These are phyloP conservation scores for Neopelma chrysocephalum DNA, from an alignment of 2,797 vertebrate species.

Conservation along the genomic window DNA sequence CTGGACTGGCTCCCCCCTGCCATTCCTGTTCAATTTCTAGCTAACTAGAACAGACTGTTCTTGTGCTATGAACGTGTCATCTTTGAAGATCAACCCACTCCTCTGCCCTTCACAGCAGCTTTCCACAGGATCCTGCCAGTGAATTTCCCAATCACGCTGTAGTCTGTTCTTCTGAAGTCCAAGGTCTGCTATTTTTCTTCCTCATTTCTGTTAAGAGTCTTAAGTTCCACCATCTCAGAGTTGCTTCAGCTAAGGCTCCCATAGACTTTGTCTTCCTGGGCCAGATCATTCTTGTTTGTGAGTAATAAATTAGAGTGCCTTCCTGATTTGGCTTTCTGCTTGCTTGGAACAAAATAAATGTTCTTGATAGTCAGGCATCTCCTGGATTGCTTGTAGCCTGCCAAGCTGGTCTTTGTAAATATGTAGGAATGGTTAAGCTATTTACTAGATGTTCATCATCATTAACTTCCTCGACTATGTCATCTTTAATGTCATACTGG, in stretches of 20 bases:
- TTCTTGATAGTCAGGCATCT: background rate
- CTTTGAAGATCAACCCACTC: constrained; percentile 1
- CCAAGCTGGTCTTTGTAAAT: background rate
- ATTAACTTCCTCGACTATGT: background rate
- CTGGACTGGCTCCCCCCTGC: background rate
- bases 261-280: background rate
- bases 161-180: background rate
- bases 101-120: background rate
- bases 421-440: constrained; percentile 13
- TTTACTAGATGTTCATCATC: constrained; percentile 3
- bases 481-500: constrained; percentile 19
- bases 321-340: background rate
- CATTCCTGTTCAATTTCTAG: background rate
- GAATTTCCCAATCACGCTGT: background rate
- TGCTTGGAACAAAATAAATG: background rate
- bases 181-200: background rate
- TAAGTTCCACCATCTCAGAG: background rate
- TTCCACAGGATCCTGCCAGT: background rate
- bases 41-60: constrained; percentile 2
- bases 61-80: background rate
- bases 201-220: background rate
- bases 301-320: background rate
- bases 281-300: background rate
- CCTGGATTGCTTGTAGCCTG: background rate
- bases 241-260: background rate